Evolutionary conservation across 2,797 vertebrate species (phyloP).

Genomic region (Podargus strigoides): DNA sequence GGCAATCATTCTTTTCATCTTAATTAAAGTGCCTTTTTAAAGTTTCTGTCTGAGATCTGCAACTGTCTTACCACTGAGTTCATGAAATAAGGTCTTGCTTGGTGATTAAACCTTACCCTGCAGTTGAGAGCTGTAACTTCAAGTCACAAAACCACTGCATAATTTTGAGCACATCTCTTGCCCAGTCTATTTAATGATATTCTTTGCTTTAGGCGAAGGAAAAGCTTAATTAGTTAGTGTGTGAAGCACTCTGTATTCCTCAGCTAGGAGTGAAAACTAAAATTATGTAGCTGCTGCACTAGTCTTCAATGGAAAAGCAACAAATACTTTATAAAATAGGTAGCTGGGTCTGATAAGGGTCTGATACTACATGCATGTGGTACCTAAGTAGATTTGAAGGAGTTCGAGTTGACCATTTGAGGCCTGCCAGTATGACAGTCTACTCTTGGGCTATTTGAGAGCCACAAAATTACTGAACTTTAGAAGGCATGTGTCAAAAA

Average conservation of each 20-base stretch:
- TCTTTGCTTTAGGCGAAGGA: not conserved
- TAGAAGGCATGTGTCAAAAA: not conserved
- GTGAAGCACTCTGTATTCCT: not conserved
- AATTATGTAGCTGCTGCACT: not conserved
- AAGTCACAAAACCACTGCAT: not conserved
- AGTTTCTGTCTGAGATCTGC: not conserved
- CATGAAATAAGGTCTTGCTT: not conserved
- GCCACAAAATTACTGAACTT: not conserved
- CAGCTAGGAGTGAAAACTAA: not conserved
- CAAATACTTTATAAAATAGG: not conserved
- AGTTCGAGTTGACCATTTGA: not conserved
- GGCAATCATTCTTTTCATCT: not conserved
- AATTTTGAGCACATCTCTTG: not conserved
- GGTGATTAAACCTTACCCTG: not conserved
- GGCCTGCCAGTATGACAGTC: not conserved
- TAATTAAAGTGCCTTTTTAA: not conserved
- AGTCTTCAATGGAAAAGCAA: not conserved
- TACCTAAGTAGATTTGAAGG: not conserved
- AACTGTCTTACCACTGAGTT: not conserved
- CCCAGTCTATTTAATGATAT: not conserved
- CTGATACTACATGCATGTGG: not conserved
- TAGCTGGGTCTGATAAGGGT: not conserved
- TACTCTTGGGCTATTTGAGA: not conserved
- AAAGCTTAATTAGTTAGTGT: not conserved
- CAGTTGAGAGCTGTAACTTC: not conserved